Evolutionary conservation across 2,113 vertebrate genomes (phyloP), one percentile per base, ranked within the genome.

Genomic region (Rhizomys pruinosus): DNA sequence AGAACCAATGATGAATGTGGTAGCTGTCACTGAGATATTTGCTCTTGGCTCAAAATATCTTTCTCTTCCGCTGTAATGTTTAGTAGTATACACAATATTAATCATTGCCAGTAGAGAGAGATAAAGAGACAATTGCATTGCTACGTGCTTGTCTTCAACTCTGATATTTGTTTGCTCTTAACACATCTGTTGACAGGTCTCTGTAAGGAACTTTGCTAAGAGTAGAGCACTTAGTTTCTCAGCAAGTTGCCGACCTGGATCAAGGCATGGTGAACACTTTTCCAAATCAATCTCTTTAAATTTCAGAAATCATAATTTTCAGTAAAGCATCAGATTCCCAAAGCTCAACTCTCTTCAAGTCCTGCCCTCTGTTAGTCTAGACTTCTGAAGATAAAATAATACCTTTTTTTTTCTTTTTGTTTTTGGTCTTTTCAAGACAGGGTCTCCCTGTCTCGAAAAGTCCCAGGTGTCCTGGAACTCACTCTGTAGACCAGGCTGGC

Each of bases 181-280:
- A 25, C 84, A 11, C 6, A 52, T 12, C 17, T n/a, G 2, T 12
- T 52, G 11, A 44, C 32, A 7, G 3, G 39, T 0, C 22, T 69
- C 22, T 20, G 5, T 10, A 23, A 73, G 12, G 2, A 32, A 69
- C 19, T 81, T 34, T 59, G 11, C 9, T 80, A 52, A 94, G 3
- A 3, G n/a, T 3, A 80, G 42, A 47, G 1, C 1, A 10, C 17
- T 2, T 4, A 20, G 25, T n/a, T 90, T 84, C 66, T 90, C n/a
- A 85, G 39, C 8, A 77, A 81, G 4, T 2, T 63, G 59, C 4
- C 1, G 59, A 5, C 1, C 0, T 19, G 1, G 1, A 19, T 0
- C 22, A 23, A 39, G 2, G 20, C 23, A 27, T 91, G 27, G 59
- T 79, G 29, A 61, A 13, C 59, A n/a, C 19, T 7, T 89, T 61